A percentile compares a stretch with the other conserved stretches of the same genome.
phyloP scores from a whole-genome alignment of 2,888 invertebrate genomes.

The Drosophila imparisetae region DNA sequence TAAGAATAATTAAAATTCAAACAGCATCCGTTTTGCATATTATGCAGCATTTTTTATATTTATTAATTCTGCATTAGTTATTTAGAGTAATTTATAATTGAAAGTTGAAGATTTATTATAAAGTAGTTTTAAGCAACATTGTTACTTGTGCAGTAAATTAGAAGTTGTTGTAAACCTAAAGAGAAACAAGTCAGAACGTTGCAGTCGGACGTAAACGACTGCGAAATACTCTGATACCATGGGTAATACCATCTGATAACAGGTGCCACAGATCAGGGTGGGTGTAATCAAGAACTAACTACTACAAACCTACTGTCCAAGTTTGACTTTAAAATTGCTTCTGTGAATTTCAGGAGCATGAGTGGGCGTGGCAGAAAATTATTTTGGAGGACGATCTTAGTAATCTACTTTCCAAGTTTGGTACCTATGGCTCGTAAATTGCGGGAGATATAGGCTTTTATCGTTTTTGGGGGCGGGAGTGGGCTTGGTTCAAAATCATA shows the following conservation, averaged over 20 bases:
- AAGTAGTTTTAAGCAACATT: not conserved
- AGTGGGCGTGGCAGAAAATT: not conserved
- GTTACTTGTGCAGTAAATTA: not conserved
- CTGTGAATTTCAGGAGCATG: not conserved
- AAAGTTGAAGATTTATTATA: not conserved
- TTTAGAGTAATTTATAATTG: not conserved
- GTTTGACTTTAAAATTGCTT: not conserved
- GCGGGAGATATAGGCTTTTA: too few relatives aligned
- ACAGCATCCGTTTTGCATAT: too few relatives aligned
- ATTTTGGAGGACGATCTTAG: too few relatives aligned
- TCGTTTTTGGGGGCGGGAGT: too few relatives aligned
- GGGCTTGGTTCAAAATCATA: too few relatives aligned
- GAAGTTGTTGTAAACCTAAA: not conserved
- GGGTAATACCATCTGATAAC: not conserved
- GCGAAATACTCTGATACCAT: not conserved
- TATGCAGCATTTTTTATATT: not conserved
- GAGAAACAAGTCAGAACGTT: not conserved
- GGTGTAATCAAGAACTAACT: not conserved
- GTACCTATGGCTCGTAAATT: too few relatives aligned
- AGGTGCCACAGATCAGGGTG: not conserved
- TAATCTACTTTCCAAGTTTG: too few relatives aligned
- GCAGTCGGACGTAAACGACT: not conserved
- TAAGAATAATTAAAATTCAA: not conserved
- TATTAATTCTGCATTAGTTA: not conserved
- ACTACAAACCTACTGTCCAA: rapidly evolving